Conservation (phyloP, 1,140 invertebrate species). For the Brachystomella parvula region DNA sequence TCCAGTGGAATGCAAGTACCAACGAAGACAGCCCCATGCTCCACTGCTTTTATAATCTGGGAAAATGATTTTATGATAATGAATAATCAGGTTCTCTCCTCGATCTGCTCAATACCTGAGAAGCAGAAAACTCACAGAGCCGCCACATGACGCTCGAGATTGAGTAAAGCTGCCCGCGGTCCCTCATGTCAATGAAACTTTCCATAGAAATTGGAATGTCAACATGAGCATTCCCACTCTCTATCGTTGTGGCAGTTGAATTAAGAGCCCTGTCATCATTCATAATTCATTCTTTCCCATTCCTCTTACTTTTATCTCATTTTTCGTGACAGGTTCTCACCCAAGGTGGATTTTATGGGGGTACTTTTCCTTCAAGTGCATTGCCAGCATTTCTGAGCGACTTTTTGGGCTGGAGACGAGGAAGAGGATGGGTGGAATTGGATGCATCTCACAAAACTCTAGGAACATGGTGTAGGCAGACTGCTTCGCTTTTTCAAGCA, state of each 20-base stretch:
- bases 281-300: no score
- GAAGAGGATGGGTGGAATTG: conserved; percentile 21
- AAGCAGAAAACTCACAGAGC: conserved; percentile 22
- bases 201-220: conserved; percentile 31
- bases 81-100: no score
- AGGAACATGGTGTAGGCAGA: conserved; percentile 15
- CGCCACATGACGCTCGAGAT: conserved; percentile 18
- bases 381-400: conserved; percentile 10
- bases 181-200: conserved; percentile 23
- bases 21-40: conserved; percentile 15
- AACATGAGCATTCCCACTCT: conserved; percentile 10
- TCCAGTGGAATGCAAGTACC: conserved; percentile 20
- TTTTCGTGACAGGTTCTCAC: conserved; percentile 6
- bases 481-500: conserved; percentile 23
- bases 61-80: neutral
- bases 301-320: neutral
- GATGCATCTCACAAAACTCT: neutral
- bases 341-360: conserved; percentile 17
- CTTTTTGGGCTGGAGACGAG: conserved; percentile 19
- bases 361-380: conserved; percentile 24
- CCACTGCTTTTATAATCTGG: conserved; percentile 24
- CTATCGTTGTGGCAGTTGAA: conserved; percentile 28
- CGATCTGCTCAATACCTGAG: conserved; percentile 17
- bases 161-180: conserved; percentile 23
- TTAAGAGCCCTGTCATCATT: conserved; percentile 25